phyloP scores from a whole-genome alignment of 2,113 vertebrate genomes.

The Tringa solitaria region DNA sequence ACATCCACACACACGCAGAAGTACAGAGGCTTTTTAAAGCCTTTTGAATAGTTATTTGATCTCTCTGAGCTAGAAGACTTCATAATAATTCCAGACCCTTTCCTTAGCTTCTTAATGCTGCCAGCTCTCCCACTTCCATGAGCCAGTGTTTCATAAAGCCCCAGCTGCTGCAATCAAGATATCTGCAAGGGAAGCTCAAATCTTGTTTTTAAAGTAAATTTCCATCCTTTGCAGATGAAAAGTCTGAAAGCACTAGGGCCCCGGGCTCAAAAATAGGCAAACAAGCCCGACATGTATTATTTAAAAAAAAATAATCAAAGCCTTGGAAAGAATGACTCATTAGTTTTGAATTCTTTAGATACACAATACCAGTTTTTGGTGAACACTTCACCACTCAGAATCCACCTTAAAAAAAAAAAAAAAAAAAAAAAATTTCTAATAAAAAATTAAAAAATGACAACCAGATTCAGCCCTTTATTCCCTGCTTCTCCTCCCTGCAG shows the following conservation, averaged over 20 bases:
- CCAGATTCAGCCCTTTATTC: not conserved
- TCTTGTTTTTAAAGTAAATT: conserved; percentile 44
- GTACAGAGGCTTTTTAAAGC: not conserved
- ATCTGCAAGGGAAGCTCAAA: conserved; percentile 44
- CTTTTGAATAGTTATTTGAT: conserved; percentile 24
- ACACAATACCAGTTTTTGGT: not conserved
- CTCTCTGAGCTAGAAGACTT: not conserved
- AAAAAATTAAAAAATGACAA: not conserved
- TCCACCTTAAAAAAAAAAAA: not conserved
- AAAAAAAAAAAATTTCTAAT: not conserved
- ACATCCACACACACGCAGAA: not conserved
- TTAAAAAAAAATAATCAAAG: not conserved
- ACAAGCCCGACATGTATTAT: conserved; percentile 21
- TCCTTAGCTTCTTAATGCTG: not conserved
- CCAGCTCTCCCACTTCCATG: not conserved
- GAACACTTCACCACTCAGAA: not conserved
- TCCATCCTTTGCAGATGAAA: conserved; percentile 32
- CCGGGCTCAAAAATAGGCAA: not conserved
- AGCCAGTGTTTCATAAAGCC: conserved; percentile 27
- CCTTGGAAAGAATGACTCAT: conserved; percentile 19
- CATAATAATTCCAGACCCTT: not conserved
- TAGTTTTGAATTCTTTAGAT: conserved; percentile 16
- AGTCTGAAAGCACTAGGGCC: not conserved
- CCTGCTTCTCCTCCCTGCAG: not conserved
- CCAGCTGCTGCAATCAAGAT: conserved; percentile 45